Percentiles rank a stretch among this genome's conserved stretches.
Conservation (phyloP, 2,797 vertebrate genomes). For the Yasuhikotakia modesta region DNA sequence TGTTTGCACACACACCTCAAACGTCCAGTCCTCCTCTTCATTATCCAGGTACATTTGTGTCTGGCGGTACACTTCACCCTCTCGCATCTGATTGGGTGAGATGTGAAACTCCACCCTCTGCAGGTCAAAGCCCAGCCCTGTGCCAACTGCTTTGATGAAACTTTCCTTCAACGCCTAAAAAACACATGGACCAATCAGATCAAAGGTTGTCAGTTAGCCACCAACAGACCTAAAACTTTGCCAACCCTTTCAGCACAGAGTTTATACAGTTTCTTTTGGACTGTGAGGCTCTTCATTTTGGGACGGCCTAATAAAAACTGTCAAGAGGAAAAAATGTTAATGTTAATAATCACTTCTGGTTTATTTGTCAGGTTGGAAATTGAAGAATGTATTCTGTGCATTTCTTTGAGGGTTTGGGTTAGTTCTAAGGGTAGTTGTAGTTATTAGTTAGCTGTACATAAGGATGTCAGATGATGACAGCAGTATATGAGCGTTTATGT, state of each 20-base stretch:
- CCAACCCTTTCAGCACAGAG: too few species aligned
- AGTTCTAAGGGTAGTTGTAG: too few species aligned
- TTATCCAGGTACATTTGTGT: conserved; percentile 90
- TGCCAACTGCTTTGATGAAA: conserved; percentile 93
- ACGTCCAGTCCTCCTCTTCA: conserved; percentile 87
- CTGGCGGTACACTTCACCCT: conserved; percentile 75
- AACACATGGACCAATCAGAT: conserved; percentile 35
- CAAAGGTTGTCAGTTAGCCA: conserved; percentile 1
- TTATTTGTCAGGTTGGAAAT: too few species aligned
- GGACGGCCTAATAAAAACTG: too few species aligned
- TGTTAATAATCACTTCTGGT: too few species aligned
- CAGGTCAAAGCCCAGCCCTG: conserved; percentile 91
- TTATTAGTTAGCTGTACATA: neutral
- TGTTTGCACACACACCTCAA: conserved; percentile 81
- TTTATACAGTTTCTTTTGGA: too few species aligned
- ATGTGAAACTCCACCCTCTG: conserved; percentile 91
- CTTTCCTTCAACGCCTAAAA: conserved; percentile 92
- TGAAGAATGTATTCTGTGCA: too few species aligned
- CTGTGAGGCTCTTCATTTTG: too few species aligned
- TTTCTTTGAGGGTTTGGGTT: too few species aligned
- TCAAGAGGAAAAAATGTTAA: too few species aligned
- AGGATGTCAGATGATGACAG: neutral
- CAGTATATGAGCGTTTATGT: neutral
- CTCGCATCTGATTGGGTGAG: conserved; percentile 76
- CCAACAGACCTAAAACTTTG: conserved; percentile 18